Evolutionary conservation across 2,888 invertebrate species (phyloP).

Genomic region (Stomorhina lunata): DNA sequence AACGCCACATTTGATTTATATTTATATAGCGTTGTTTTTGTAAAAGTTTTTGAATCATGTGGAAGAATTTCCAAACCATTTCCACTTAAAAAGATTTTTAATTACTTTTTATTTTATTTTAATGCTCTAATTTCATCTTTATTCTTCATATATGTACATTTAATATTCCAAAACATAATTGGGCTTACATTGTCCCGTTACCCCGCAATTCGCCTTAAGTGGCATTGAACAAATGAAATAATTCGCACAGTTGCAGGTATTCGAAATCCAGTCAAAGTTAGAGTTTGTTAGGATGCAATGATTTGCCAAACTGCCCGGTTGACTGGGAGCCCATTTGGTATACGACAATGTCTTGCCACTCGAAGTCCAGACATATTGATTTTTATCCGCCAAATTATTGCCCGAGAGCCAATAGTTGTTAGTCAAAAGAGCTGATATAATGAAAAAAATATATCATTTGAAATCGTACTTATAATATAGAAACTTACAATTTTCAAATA

Average conservation of each 20-base stretch:
- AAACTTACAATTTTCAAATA: slow-evolving; percentile 3
- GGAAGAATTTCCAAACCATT: too few species aligned
- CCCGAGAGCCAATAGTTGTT: slow-evolving; percentile 43
- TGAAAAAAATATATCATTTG: not conserved
- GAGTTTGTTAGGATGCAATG: slow-evolving; percentile 29
- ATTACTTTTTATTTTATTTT: too few species aligned
- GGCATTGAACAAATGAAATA: slow-evolving; percentile 28
- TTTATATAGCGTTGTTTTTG: too few species aligned
- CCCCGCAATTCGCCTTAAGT: not conserved
- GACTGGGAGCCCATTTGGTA: slow-evolving; percentile 40
- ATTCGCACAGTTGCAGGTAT: not conserved
- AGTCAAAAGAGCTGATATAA: not conserved
- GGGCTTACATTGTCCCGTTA: slow-evolving; percentile 5
- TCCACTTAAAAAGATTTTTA: too few species aligned
- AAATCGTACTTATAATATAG: not conserved
- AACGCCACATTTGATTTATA: too few species aligned
- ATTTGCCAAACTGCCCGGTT: slow-evolving; percentile 12
- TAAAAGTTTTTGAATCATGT: too few species aligned
- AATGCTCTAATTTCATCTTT: too few species aligned
- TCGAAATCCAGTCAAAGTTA: slow-evolving; percentile 25
- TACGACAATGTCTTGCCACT: slow-evolving; percentile 16
- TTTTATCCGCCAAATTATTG: slow-evolving; percentile 27
- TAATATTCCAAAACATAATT: too few species aligned
- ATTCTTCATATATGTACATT: too few species aligned
- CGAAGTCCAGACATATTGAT: slow-evolving; percentile 26